Conservation (phyloP, 1,140 invertebrate species). For the Armadillidium nasatum region DNA sequence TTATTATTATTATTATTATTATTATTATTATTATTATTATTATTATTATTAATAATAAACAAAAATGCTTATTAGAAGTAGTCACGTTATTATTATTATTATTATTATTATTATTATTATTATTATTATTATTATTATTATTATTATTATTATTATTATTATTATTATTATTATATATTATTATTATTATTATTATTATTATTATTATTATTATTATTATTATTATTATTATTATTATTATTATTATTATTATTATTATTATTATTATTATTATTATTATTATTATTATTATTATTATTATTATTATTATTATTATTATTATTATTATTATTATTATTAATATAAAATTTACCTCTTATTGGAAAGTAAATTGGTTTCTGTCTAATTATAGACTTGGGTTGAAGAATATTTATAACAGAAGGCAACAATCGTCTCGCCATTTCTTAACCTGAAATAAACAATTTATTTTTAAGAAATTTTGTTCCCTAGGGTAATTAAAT, state of each 20-base stretch:
- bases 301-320: slow-evolving; percentile 12
- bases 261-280: slow-evolving; percentile 9
- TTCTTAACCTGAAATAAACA: too few species aligned
- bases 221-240: background rate
- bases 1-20: background rate
- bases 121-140: slow-evolving; percentile 15
- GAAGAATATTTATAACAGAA: too few species aligned
- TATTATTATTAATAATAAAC: too few species aligned
- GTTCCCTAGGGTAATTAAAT: too few species aligned
- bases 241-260: slow-evolving; percentile 15
- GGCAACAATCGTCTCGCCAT: too few species aligned
- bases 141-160: slow-evolving; percentile 9
- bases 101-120: slow-evolving; percentile 15
- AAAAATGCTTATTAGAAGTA: too few species aligned
- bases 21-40: slow-evolving; percentile 15
- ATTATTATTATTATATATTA: slow-evolving; percentile 15
- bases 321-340: background rate
- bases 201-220: slow-evolving; percentile 15
- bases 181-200: slow-evolving; percentile 14
- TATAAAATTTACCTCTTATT: background rate
- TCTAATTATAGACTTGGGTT: too few species aligned
- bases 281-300: slow-evolving; percentile 5
- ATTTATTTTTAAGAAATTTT: too few species aligned
- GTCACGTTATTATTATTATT: background rate
- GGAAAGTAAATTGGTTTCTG: too few species aligned